Evolutionary conservation across 2,113 vertebrate species (phyloP).

Genomic region (Tupaia chinensis): DNA sequence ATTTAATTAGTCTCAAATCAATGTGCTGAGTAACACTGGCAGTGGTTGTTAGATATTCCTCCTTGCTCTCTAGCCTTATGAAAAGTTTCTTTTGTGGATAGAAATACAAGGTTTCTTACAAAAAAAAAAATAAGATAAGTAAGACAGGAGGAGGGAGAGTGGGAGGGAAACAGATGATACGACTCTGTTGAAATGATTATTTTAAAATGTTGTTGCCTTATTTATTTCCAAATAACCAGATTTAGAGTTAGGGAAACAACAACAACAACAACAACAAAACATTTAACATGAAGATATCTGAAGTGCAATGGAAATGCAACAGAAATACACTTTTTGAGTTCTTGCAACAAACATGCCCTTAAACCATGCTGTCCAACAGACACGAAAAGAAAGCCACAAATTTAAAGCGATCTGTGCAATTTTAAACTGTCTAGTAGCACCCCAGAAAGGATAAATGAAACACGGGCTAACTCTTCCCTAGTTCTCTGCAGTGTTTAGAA

Average conservation of each 20-base stretch:
- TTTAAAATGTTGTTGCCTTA: background rate
- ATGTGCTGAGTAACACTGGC: background rate
- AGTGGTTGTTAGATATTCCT: background rate
- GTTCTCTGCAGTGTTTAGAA: background rate
- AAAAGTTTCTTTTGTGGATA: constrained; percentile 57
- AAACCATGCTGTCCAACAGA: background rate
- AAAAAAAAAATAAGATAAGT: background rate
- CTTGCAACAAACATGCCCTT: background rate
- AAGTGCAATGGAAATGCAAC: constrained; percentile 2
- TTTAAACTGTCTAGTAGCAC: background rate
- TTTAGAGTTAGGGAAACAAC: constrained; percentile 14
- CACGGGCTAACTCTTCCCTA: background rate
- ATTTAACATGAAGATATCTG: background rate
- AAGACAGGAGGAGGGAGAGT: background rate
- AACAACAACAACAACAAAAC: background rate
- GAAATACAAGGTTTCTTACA: constrained; percentile 55
- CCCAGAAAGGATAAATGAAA: background rate
- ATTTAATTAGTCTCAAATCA: constrained; percentile 68
- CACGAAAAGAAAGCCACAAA: background rate
- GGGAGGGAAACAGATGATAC: background rate
- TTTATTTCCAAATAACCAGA: constrained; percentile 19
- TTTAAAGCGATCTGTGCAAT: background rate
- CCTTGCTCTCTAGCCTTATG: background rate
- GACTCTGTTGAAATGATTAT: background rate
- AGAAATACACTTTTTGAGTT: background rate